Percentiles rank a stretch among this genome's conserved stretches.
These are phyloP conservation scores for Girardia tigrina DNA, from an alignment of 2,888 invertebrate species.

Conservation along the genomic window DNA sequence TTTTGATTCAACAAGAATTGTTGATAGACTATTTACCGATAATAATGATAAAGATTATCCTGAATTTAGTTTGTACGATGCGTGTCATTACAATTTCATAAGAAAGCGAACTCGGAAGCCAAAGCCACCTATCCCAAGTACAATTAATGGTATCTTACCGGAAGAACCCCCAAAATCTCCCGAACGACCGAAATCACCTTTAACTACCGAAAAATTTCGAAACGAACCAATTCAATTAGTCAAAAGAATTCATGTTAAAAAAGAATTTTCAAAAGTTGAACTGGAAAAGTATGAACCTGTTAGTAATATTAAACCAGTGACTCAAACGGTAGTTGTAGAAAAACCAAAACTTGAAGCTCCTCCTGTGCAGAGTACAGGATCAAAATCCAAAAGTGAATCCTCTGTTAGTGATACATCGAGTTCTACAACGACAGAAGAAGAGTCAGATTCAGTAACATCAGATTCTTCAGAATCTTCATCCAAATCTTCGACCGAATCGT, in stretches of 20 bases:
- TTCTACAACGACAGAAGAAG: too few relatives aligned
- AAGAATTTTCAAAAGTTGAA: background rate
- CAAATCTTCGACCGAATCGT: background rate
- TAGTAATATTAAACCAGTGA: background rate
- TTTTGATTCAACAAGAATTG: slow-evolving; percentile 4
- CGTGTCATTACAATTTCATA: background rate
- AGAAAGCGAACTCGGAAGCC: background rate
- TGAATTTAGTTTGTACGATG: background rate
- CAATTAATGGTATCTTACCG: background rate
- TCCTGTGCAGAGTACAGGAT: too few relatives aligned
- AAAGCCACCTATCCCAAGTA: background rate
- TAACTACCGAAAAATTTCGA: background rate
- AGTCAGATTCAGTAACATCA: background rate
- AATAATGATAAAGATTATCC: background rate
- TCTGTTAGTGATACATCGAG: too few relatives aligned
- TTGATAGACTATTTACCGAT: slow-evolving; percentile 1
- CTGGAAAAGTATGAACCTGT: background rate
- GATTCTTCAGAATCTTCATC: background rate
- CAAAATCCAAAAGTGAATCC: too few relatives aligned
- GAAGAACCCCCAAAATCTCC: background rate
- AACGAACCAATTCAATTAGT: background rate
- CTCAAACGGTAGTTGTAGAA: too few relatives aligned
- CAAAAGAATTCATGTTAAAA: background rate
- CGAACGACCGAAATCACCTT: background rate
- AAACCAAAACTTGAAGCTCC: too few relatives aligned